A percentile compares a stretch with the other conserved stretches of the same genome.
Evolutionary conservation across 2,888 invertebrate genomes (phyloP).

Genomic region (Phyto melanocephala): DNA sequence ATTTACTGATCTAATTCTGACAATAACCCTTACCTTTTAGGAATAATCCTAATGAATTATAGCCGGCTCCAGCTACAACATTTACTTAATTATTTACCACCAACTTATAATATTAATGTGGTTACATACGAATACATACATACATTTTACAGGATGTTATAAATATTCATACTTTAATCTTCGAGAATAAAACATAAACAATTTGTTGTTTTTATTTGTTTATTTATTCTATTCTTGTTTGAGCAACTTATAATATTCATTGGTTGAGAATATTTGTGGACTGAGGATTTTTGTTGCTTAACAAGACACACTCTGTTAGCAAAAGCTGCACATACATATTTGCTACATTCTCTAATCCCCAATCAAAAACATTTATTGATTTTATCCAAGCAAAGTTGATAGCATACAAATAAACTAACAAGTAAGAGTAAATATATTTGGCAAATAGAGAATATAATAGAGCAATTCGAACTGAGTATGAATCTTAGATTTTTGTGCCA

Average conservation of each 20-base stretch:
- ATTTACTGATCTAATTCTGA: too few species aligned
- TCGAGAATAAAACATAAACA: too few species aligned
- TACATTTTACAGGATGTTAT: too few species aligned
- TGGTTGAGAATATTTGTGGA: neutral
- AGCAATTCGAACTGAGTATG: neutral
- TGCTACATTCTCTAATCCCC: neutral
- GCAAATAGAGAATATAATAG: neutral
- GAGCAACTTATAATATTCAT: constrained; percentile 9
- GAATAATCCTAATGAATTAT: too few species aligned
- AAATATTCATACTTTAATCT: too few species aligned
- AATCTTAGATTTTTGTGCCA: neutral
- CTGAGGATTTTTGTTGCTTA: neutral
- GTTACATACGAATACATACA: too few species aligned
- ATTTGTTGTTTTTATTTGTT: neutral
- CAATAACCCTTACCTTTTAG: too few species aligned
- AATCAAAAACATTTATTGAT: neutral
- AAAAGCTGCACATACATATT: neutral
- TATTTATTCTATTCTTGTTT: neutral
- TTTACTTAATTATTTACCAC: too few species aligned
- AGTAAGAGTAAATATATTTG: neutral
- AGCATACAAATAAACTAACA: neutral
- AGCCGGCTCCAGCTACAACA: too few species aligned
- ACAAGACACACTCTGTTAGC: neutral
- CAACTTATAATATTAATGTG: too few species aligned
- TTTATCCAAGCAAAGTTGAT: neutral